Evolutionary conservation across 2,113 vertebrate species (phyloP).

Genomic region (Upupa epops): DNA sequence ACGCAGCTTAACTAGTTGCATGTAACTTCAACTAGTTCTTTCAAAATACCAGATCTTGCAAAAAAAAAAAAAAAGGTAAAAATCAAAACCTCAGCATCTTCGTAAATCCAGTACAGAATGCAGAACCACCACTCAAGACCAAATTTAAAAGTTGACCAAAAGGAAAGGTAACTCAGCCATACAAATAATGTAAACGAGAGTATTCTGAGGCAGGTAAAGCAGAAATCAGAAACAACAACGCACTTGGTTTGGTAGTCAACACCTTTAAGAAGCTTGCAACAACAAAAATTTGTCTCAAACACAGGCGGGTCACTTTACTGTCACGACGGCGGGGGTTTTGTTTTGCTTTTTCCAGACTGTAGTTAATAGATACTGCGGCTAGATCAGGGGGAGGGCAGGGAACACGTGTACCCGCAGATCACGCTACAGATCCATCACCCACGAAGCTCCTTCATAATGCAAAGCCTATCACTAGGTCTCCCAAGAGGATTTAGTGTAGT

Average conservation of each 20-base stretch:
- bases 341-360: neutral
- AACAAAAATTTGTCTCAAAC: neutral
- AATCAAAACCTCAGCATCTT: neutral
- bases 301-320: neutral
- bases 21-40: neutral
- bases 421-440: neutral
- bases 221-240: neutral
- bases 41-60: neutral
- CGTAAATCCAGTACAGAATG: neutral
- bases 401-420: neutral
- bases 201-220: neutral
- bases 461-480: neutral
- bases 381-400: neutral
- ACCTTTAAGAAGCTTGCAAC: neutral
- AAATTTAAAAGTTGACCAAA: neutral
- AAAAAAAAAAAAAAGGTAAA: no score
- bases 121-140: neutral
- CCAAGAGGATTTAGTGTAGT: neutral
- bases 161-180: neutral
- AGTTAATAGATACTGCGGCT: neutral
- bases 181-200: neutral
- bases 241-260: neutral
- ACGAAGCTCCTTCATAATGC: neutral
- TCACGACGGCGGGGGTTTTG: rapidly evolving
- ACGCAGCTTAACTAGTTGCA: neutral